Conservation (phyloP, 1,140 invertebrate species). For the Geopemphigus sp. region DNA sequence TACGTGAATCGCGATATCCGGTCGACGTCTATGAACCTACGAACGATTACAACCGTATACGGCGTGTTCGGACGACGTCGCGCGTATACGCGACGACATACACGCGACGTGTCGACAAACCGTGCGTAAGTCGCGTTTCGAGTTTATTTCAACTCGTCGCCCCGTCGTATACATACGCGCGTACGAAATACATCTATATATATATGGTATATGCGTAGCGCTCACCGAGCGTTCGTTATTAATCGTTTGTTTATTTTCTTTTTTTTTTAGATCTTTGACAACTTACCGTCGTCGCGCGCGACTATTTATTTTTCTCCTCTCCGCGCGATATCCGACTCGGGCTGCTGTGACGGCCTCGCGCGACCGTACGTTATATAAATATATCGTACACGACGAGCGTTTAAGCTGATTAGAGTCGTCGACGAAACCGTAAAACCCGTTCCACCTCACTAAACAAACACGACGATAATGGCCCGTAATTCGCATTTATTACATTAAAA, state of each 20-base stretch:
- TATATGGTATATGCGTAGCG: too few relatives aligned
- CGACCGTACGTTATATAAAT: neutral
- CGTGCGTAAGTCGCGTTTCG: neutral
- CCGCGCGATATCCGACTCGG: neutral
- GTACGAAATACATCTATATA: too few relatives aligned
- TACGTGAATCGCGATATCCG: too few relatives aligned
- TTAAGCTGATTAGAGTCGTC: conserved; percentile 40
- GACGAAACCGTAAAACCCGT: conserved; percentile 37
- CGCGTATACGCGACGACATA: too few relatives aligned
- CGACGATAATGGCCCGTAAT: neutral
- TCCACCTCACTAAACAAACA: conserved; percentile 20
- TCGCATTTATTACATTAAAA: conserved; percentile 29
- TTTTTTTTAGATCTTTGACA: conserved; percentile 20
- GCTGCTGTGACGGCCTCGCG: neutral
- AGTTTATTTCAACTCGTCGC: neutral
- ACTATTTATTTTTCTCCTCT: neutral
- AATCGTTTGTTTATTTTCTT: conserved; percentile 32
- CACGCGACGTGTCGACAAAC: neutral
- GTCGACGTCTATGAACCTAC: too few relatives aligned
- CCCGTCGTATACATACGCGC: neutral
- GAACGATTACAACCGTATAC: too few relatives aligned
- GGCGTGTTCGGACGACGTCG: too few relatives aligned
- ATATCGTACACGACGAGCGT: neutral
- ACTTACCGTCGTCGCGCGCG: neutral
- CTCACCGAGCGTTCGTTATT: neutral